A percentile compares a stretch with the other conserved stretches of the same genome.
These are phyloP conservation scores for Paraescarpia echinospica DNA, from an alignment of 1,140 invertebrate genomes.

Conservation along the genomic window DNA sequence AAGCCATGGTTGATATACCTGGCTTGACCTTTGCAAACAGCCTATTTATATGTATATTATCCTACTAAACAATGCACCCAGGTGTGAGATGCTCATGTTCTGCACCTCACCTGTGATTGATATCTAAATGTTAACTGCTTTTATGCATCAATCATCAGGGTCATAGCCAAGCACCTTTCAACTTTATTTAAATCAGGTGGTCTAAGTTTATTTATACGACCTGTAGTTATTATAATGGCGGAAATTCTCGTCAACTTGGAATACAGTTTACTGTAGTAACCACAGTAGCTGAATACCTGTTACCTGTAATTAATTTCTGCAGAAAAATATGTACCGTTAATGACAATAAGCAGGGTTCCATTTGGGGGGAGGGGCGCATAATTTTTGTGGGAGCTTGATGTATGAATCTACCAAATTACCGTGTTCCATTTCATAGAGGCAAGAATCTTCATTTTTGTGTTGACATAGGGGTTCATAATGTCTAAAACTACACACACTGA, in stretches of 20 bases:
- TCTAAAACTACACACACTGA: not conserved
- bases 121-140: not conserved
- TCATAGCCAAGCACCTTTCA: not conserved
- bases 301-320: not conserved
- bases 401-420: no score
- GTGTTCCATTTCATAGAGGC: no score
- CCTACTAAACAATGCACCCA: not conserved
- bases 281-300: no score
- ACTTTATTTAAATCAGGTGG: not conserved
- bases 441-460: no score
- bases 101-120: not conserved
- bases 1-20: not conserved
- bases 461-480: not conserved
- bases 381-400: no score
- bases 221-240: not conserved
- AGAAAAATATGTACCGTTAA: not conserved
- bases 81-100: not conserved
- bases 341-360: not conserved
- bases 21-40: not conserved
- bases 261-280: not conserved
- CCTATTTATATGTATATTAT: not conserved
- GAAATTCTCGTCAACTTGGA: no score
- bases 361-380: no score
- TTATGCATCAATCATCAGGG: not conserved
- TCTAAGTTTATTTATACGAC: not conserved